phyloP scores from a whole-genome alignment of 2,113 vertebrate genomes.

The Miniopterus natalensis region DNA sequence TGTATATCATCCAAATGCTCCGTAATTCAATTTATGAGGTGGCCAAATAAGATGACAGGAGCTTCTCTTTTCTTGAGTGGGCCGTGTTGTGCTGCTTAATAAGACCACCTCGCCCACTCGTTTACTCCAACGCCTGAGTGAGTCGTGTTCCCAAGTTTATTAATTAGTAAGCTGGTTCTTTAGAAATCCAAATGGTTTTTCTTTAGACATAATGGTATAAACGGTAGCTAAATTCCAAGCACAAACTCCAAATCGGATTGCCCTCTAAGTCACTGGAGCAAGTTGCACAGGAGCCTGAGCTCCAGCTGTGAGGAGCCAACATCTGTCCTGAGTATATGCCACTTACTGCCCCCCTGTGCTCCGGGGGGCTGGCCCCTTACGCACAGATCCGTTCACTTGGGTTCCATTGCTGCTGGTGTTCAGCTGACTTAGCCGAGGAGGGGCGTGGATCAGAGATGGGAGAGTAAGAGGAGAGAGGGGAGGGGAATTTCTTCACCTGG shows the following conservation, averaged over 20 bases:
- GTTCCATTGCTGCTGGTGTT: background rate
- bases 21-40: slow-evolving; percentile 12
- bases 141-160: slow-evolving; percentile 52
- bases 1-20: background rate
- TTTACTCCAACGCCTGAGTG: background rate
- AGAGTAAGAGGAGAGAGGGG: background rate
- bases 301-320: background rate
- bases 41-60: slow-evolving; percentile 4
- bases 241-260: slow-evolving; percentile 20
- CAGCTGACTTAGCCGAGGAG: background rate
- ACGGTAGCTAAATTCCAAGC: background rate
- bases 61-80: slow-evolving; percentile 29
- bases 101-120: slow-evolving; percentile 36
- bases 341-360: background rate
- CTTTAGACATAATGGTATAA: background rate
- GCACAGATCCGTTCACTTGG: background rate
- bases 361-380: background rate
- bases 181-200: slow-evolving; percentile 59
- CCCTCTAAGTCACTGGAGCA: background rate
- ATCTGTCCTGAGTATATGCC: background rate
- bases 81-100: slow-evolving; percentile 40
- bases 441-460: background rate
- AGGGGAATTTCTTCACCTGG: background rate
- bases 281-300: background rate
- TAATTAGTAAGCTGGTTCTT: slow-evolving; percentile 63